Conservation (phyloP, 2,888 invertebrate genomes). For the Ctena decussata region DNA sequence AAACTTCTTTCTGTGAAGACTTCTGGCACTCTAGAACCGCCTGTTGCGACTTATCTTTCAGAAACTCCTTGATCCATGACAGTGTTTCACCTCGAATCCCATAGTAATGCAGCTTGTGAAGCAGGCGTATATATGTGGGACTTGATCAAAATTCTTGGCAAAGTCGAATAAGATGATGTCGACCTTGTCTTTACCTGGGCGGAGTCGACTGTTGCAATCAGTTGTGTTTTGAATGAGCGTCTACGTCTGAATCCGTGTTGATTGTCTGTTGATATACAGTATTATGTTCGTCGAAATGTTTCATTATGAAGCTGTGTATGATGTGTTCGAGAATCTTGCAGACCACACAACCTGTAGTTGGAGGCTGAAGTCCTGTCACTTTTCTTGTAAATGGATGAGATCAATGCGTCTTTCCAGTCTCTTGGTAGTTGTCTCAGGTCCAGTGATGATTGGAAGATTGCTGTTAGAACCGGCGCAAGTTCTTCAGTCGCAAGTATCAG, state of each 20-base stretch:
- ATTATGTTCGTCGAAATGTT: not conserved
- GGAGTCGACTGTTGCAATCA: not conserved
- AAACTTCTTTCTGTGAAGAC: not conserved
- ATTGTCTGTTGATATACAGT: not conserved
- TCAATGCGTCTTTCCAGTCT: too few relatives aligned
- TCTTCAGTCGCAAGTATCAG: too few relatives aligned
- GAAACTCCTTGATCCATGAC: constrained; percentile 50
- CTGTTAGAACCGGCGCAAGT: too few relatives aligned
- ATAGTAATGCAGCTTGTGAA: not conserved
- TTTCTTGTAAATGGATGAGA: too few relatives aligned
- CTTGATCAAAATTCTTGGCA: not conserved
- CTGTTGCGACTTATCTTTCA: not conserved
- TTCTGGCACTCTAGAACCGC: not conserved
- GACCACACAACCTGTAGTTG: not conserved
- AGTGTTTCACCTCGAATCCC: not conserved
- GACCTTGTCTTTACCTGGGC: not conserved
- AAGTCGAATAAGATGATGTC: not conserved
- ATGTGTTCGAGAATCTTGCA: not conserved
- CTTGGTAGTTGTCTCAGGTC: too few relatives aligned
- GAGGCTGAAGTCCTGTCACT: too few relatives aligned
- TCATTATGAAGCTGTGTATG: too few relatives aligned
- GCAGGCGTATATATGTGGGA: not conserved
- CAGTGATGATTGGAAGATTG: too few relatives aligned
- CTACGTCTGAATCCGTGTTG: not conserved
- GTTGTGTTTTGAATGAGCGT: not conserved